Conservation (phyloP, 2,113 vertebrate species). For the Erinaceus europaeus region DNA sequence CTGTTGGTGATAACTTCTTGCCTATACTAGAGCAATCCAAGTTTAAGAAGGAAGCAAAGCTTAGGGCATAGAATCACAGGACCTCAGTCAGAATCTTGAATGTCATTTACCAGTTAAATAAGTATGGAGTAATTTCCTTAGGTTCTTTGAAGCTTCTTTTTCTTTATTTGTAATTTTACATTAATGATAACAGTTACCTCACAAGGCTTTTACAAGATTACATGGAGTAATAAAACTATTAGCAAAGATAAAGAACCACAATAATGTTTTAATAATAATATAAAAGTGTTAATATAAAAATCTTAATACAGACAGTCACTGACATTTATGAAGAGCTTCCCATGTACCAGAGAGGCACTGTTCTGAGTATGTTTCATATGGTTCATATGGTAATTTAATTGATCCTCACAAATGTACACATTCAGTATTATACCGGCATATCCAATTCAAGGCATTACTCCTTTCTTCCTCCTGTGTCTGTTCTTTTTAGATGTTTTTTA, state of each 20-base stretch:
- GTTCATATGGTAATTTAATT: background rate
- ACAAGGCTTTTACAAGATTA: background rate
- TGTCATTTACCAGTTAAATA: background rate
- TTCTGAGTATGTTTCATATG: background rate
- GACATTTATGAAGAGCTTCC: background rate
- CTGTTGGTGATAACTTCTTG: background rate
- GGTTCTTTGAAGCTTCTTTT: background rate
- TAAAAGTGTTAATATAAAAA: background rate
- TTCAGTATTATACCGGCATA: background rate
- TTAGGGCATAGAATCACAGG: accelerated
- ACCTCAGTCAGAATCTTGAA: background rate
- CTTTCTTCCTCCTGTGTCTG: too few species aligned
- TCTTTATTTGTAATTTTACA: conserved; percentile 12
- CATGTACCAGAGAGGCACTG: background rate
- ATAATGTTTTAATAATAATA: background rate
- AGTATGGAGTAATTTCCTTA: background rate
- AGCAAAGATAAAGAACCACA: conserved; percentile 21
- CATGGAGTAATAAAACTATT: background rate
- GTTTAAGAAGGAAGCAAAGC: background rate
- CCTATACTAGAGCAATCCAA: background rate
- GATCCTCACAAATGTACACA: background rate
- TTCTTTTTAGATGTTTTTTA: too few species aligned
- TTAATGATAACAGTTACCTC: background rate
- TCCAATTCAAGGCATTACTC: too few species aligned
- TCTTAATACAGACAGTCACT: background rate